Evolutionary conservation across 2,888 invertebrate genomes (phyloP), one percentile per base, ranked within the genome.

Genomic region (Cryptocephalus moraei): DNA sequence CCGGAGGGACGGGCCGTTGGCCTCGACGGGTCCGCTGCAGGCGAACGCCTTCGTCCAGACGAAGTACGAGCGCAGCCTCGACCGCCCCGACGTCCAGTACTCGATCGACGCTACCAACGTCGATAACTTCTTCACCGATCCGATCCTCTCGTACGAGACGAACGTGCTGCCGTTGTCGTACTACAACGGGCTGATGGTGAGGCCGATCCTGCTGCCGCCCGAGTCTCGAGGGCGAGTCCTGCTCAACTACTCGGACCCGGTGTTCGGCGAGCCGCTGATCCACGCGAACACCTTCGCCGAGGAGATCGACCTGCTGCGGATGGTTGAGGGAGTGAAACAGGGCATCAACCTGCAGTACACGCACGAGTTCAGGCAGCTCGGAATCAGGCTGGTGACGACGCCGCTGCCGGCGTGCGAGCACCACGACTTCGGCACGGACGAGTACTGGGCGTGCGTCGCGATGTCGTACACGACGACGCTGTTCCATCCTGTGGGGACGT

Each of bases 241-340:
- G 48, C 67, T 91, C 1, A 83, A 82, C 56, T 70, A 75, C 1
- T 78, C 79, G 0, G 80, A 91, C 70, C 91, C 91, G 0, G 62
- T 80, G 45, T 79, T 77, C 62, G 83, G 86, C 1, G 75, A 76
- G 43, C 91, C 91, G 0, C 66, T 83, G 46, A 84, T 91, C 53
- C 81, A 82, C 59, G 79, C 90, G 0, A 80, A 80, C 54, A 82
- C 80, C 46, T 83, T 82, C 47, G 76, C 76, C 0, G 75, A 77
- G n/a, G 72, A 75, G 56, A 73, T 78, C 43, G 88, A 89, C 61
- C 54, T 83, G 8, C 71, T 77, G 42, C 71, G 74, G 9, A 73
- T 85, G 56, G 66, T 84, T 11, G 76, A 78, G 56, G 82, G 80
- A 1, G 69, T 81, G 32, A 75, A 76, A 53, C 80, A 78, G 51